Evolutionary conservation across 2,888 invertebrate species (phyloP).

Genomic region (Diploptera punctata): DNA sequence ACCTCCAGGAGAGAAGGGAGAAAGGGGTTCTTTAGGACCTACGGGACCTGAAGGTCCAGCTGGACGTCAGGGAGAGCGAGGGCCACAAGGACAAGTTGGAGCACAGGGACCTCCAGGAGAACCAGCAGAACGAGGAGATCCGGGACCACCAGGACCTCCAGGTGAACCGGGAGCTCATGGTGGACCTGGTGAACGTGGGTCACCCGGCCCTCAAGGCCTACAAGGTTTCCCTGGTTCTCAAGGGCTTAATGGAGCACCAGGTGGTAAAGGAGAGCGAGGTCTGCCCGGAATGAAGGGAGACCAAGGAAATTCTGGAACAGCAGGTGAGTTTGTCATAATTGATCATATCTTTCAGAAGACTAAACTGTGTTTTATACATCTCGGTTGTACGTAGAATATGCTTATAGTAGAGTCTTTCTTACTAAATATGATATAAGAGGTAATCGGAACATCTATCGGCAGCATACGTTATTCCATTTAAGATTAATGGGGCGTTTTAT

Average conservation of each 20-base stretch:
- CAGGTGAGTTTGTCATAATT: constrained; percentile 61
- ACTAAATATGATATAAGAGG: background rate
- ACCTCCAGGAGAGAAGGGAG: constrained; percentile 75
- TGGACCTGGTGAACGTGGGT: constrained; percentile 75
- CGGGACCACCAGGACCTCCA: constrained; percentile 72
- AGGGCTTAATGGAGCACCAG: constrained; percentile 72
- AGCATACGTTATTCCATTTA: background rate
- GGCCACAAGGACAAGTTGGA: constrained; percentile 76
- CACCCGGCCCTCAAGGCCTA: constrained; percentile 71
- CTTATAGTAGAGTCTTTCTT: background rate
- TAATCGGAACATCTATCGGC: background rate
- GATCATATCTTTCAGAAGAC: too few species aligned
- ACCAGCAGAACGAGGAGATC: constrained; percentile 79
- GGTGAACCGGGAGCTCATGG: constrained; percentile 79
- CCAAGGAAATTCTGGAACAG: constrained; percentile 70
- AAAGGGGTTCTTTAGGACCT: constrained; percentile 71
- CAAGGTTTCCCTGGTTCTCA: constrained; percentile 73
- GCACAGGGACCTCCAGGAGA: constrained; percentile 81
- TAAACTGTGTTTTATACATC: too few species aligned
- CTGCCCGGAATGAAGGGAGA: constrained; percentile 73
- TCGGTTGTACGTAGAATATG: too few species aligned
- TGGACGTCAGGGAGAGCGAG: constrained; percentile 77
- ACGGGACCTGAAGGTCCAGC: constrained; percentile 78
- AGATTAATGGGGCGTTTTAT: too few species aligned
- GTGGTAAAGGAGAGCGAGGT: constrained; percentile 77